Percentiles rank a stretch among this genome's conserved stretches.
These are phyloP conservation scores for Diuraphis noxia DNA, from an alignment of 1,140 invertebrate genomes.

Conservation along the genomic window DNA sequence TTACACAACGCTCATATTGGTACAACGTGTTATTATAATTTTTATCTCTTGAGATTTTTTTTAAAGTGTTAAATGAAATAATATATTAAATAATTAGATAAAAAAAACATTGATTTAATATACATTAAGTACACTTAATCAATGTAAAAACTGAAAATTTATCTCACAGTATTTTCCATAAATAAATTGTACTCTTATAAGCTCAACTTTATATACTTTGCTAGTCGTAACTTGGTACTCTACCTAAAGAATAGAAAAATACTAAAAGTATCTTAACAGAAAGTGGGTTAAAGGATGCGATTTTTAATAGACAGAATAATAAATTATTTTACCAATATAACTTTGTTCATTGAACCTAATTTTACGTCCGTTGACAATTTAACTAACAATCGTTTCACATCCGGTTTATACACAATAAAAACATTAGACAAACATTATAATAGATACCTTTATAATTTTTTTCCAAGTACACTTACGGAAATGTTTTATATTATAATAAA, in stretches of 20 bases:
- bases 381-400: not conserved
- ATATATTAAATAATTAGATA: not conserved
- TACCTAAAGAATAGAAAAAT: not conserved
- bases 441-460: not conserved
- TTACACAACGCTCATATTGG: not conserved
- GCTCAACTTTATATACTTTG: not conserved
- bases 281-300: not conserved
- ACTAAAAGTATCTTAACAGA: not conserved
- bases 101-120: too few relatives aligned
- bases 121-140: too few relatives aligned
- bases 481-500: not conserved
- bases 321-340: constrained; percentile 11
- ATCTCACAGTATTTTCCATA: not conserved
- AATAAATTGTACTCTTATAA: not conserved
- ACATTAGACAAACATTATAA: not conserved
- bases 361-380: constrained; percentile 21
- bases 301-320: not conserved
- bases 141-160: not conserved
- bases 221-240: not conserved
- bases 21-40: not conserved
- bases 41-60: not conserved
- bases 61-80: not conserved
- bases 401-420: not conserved
- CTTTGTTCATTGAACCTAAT: constrained; percentile 19
- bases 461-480: not conserved